Evolutionary conservation across 2,797 vertebrate genomes (phyloP).

Genomic region (Decapterus maruadsi): DNA sequence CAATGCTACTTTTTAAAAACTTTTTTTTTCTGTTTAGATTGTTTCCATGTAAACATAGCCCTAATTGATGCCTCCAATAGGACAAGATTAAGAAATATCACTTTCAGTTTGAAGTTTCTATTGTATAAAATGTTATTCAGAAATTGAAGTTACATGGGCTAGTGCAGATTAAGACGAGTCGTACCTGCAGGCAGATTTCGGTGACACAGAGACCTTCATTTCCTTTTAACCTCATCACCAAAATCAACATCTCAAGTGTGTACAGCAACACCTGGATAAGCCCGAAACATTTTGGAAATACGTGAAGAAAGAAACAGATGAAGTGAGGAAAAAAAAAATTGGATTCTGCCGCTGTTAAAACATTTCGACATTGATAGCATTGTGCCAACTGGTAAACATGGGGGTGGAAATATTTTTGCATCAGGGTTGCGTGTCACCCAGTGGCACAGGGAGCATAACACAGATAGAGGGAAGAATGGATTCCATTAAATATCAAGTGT

Average conservation of each 20-base stretch:
- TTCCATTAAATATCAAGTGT: not conserved
- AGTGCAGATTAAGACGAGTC: not conserved
- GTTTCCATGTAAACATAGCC: too few relatives aligned
- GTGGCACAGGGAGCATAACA: not conserved
- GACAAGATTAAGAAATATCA: not conserved
- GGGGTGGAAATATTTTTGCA: not conserved
- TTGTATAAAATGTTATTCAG: not conserved
- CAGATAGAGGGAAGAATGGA: too few relatives aligned
- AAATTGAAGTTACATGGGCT: not conserved
- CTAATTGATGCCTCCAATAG: not conserved
- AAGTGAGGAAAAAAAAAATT: not conserved
- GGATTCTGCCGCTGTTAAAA: not conserved
- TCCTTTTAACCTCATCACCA: not conserved
- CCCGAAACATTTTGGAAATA: not conserved
- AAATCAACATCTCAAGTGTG: not conserved
- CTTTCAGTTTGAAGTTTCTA: not conserved
- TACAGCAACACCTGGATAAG: not conserved
- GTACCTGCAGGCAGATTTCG: not conserved
- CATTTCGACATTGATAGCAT: too few relatives aligned
- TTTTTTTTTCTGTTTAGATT: too few relatives aligned
- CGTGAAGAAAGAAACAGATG: not conserved
- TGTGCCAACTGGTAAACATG: not conserved
- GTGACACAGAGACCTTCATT: not conserved
- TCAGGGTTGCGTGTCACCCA: not conserved
- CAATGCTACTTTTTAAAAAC: too few relatives aligned